Percentiles rank a stretch among this genome's conserved stretches.
Evolutionary conservation across 1,140 invertebrate genomes (phyloP).

Genomic region (Ceratina australensis): DNA sequence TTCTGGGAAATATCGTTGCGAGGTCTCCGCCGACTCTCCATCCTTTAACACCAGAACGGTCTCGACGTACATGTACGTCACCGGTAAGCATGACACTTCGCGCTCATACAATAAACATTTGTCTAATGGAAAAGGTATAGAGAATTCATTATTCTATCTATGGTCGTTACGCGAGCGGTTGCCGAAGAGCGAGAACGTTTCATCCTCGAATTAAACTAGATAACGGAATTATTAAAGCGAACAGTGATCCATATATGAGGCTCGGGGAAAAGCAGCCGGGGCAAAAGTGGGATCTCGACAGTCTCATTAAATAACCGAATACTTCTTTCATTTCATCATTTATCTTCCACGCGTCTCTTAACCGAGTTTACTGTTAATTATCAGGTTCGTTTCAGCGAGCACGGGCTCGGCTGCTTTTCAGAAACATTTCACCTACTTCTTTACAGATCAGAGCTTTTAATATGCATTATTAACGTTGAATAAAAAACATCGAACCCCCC

Average conservation of each 20-base stretch:
- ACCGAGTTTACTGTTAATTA: conserved; percentile 43
- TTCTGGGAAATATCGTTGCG: conserved; percentile 86
- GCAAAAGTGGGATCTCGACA: too few relatives aligned
- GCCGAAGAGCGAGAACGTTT: background rate
- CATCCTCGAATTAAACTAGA: conserved; percentile 22
- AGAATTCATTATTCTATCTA: background rate
- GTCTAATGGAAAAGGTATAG: background rate
- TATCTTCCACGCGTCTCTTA: conserved; percentile 22
- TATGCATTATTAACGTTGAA: conserved; percentile 54
- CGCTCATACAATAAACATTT: background rate
- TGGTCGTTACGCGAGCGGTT: background rate
- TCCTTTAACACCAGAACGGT: conserved; percentile 85
- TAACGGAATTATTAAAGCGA: conserved; percentile 27
- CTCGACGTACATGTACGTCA: conserved; percentile 85
- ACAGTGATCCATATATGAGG: conserved; percentile 21
- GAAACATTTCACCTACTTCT: conserved; percentile 31
- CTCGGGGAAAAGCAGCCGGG: background rate
- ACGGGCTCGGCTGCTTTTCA: conserved; percentile 9
- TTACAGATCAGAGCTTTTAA: background rate
- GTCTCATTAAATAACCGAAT: conserved; percentile 36
- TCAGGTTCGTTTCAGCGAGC: conserved; percentile 2
- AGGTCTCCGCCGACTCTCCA: conserved; percentile 86
- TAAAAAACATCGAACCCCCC: conserved; percentile 31
- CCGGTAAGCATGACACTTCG: conserved; percentile 81
- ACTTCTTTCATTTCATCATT: conserved; percentile 8